Base-by-base conservation (phyloP, 2,888 invertebrate species). In the Abscondita cerata region DNA sequence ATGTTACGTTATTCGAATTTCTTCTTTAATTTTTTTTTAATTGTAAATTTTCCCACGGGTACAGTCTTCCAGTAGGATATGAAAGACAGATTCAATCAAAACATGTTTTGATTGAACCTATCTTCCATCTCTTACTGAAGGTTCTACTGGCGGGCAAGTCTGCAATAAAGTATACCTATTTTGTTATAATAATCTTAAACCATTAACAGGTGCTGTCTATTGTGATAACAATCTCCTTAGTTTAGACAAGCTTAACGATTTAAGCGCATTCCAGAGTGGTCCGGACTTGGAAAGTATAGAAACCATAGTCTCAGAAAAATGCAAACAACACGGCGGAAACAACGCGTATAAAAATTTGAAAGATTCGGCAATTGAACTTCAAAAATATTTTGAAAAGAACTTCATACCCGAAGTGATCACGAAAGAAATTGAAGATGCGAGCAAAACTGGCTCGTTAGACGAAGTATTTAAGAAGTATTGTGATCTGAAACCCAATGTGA, bases 361-460 rank as follows among this genome's bases (percentile, higher is more conserved):
- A 84, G 76, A 73, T 25, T 83, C 84, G 0, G 73, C 76, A 38
- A 75, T 75, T 0, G 74, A 72, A 0, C 75, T 89, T 0, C 74
- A 78, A 50, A 76, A 79, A 0, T 93, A 92, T 73, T 64, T 89
- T 1, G 78, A 81, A 54, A 76, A 74, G 0, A 79, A 91, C 19
- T 81, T 91, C 0, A 85, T 92, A 73, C 34, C 66, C 12, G 83
- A 83, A 0, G 75, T 79, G 9, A 76, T 92, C 15, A 81, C 88
- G 64, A 73, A 81, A 2, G 91, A 93, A 75, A 87, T 93, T 41
- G 87, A 90, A 51, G 80, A 81, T 1, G 89, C 91, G 0, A 88
- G 88, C 73, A 89, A 90, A 0, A 85, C 82, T 2, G 75, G 83
- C 70, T 67, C 83, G 74, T 52, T 75, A 79, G 68, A 84, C 79